Evolutionary conservation across 2,113 vertebrate genomes (phyloP).

Genomic region (Rhabdornis inornatus): DNA sequence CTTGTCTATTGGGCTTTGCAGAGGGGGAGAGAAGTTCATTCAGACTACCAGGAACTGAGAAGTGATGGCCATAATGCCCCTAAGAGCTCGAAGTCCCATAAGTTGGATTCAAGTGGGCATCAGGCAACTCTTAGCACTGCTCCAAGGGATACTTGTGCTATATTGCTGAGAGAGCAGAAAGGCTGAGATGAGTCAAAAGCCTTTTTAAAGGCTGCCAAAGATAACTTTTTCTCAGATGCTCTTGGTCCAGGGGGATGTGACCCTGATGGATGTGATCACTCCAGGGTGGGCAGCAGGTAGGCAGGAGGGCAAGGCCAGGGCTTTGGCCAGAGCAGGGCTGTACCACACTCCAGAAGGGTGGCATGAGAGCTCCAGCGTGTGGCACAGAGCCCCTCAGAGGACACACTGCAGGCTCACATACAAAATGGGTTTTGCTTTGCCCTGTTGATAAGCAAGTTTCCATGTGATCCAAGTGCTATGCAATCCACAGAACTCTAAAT

Average conservation of each 20-base stretch:
- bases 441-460: not conserved
- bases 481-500: not conserved
- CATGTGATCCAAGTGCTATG: accelerated
- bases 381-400: accelerated
- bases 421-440: not conserved
- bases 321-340: not conserved
- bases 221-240: not conserved
- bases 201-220: not conserved
- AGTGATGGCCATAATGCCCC: not conserved
- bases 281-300: accelerated
- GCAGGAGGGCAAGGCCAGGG: not conserved
- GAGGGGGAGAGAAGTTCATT: not conserved
- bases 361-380: not conserved
- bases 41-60: not conserved
- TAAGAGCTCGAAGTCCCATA: not conserved
- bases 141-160: not conserved
- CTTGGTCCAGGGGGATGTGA: not conserved
- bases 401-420: not conserved
- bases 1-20: not conserved
- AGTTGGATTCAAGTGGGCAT: not conserved
- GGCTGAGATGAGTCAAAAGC: not conserved
- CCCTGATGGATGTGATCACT: not conserved
- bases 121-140: not conserved
- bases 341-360: accelerated
- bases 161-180: not conserved